A percentile compares a stretch with the other conserved stretches of the same genome.
These are phyloP conservation scores for Ficedula albicollis DNA, from an alignment of 2,797 vertebrate genomes.

Conservation along the genomic window DNA sequence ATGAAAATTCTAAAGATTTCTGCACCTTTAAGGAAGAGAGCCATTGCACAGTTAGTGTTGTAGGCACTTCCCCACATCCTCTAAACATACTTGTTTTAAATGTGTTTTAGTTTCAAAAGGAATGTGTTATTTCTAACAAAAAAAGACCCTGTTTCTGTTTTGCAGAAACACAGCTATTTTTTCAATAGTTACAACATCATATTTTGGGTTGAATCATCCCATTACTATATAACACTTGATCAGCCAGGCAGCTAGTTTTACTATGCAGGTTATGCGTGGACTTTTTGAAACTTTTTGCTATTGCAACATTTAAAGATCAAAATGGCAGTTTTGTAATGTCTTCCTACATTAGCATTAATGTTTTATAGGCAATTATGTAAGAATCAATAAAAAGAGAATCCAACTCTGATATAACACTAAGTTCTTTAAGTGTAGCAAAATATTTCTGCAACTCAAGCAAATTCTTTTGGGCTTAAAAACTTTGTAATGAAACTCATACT, in stretches of 20 bases:
- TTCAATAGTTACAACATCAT: background rate
- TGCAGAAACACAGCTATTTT: background rate
- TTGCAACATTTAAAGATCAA: background rate
- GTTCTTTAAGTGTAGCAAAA: background rate
- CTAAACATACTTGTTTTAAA: background rate
- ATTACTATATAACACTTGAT: background rate
- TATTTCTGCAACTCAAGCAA: background rate
- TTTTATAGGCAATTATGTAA: background rate
- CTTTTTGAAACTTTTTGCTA: background rate
- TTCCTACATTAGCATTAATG: background rate
- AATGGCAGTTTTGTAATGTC: background rate
- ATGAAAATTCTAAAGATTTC: background rate
- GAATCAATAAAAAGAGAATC: background rate
- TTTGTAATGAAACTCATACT: background rate
- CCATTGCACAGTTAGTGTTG: background rate
- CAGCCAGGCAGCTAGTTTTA: background rate
- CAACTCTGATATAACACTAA: background rate
- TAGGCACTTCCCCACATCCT: background rate
- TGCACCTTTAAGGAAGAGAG: background rate
- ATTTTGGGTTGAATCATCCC: background rate
- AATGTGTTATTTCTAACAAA: background rate
- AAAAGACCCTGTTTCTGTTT: background rate
- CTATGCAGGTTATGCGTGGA: rapidly evolving
- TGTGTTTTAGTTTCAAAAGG: background rate
- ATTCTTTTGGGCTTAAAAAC: background rate